Evolutionary conservation across 2,888 invertebrate species (phyloP), one percentile per base, ranked within the genome.

Genomic region (Acronicta leporina): DNA sequence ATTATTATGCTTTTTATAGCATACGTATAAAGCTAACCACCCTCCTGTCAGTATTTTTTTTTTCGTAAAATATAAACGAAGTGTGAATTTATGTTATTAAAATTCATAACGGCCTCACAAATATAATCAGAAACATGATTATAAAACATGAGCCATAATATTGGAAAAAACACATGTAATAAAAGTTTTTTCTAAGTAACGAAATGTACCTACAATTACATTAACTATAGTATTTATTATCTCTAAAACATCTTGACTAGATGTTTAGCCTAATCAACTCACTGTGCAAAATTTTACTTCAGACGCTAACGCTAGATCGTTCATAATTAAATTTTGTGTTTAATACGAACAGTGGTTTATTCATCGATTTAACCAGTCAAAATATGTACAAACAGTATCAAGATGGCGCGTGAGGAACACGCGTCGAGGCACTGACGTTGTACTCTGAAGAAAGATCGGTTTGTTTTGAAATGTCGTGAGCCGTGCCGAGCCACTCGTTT

Each of bases 401-500:
- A 85, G 86, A 85, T 82, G 80, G 80, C 77, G 80, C 77, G 89
- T 81, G 80, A 83, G 77, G 69, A 87, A 87, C 85, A 79, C 77
- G 77, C 81, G 88, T 87, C 84, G 75, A 83, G 84, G 83, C 83
- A 86, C 86, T 86, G 87, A 87, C 87, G 84, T 81, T 73, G 55
- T 68, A 65, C 71, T 68, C 71, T 75, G 82, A 74, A 80, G 80
- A 81, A 76, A 77, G 87, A 87, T 85, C 74, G 72, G 93, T 92
- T 93, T 93, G 89, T 93, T 93, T 93, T 91, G 87, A 93, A 86
- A 93, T 87, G 92, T 92, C 90, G 73, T 84, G 85, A 83, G 84
- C 81, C 73, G 85, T 85, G 81, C 78, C 79, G 79, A 80, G 85
- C 87, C 87, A 85, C 85, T 85, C 87, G 88, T 81, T 89, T 87